These are phyloP conservation scores for Onychorhynchus coronatus DNA, from an alignment of 2,113 vertebrate species.

Conservation along the genomic window DNA sequence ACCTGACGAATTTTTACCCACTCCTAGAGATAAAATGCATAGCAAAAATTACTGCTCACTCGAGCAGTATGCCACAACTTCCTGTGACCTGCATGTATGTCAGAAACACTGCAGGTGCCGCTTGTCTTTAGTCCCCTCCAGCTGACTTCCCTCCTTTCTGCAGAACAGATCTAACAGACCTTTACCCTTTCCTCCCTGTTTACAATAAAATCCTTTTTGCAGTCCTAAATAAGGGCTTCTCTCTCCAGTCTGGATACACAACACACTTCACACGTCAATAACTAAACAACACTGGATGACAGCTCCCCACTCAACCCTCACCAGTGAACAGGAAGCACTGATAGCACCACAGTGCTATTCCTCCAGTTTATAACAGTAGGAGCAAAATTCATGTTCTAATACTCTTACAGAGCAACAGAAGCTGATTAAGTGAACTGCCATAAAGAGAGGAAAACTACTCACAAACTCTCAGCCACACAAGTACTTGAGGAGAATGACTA, in stretches of 20 bases:
- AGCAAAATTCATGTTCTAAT: not conserved
- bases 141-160: not conserved
- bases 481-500: not conserved
- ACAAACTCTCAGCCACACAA: not conserved
- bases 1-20: conserved; percentile 7
- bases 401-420: not conserved
- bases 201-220: not conserved
- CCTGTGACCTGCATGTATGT: not conserved
- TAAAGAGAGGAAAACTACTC: not conserved
- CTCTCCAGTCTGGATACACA: not conserved
- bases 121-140: not conserved
- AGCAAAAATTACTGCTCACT: conserved; percentile 4
- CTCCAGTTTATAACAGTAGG: not conserved
- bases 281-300: not conserved
- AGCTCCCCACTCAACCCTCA: not conserved
- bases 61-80: not conserved
- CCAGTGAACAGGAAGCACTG: not conserved
- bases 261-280: not conserved
- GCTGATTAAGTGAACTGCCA: not conserved
- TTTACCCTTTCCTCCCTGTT: not conserved
- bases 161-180: not conserved
- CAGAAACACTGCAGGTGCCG: not conserved
- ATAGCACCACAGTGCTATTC: not conserved
- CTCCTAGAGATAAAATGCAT: not conserved
- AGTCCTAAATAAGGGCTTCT: not conserved